Base-by-base conservation (phyloP, 2,113 vertebrate genomes). In the Actenoides lindsayi region DNA sequence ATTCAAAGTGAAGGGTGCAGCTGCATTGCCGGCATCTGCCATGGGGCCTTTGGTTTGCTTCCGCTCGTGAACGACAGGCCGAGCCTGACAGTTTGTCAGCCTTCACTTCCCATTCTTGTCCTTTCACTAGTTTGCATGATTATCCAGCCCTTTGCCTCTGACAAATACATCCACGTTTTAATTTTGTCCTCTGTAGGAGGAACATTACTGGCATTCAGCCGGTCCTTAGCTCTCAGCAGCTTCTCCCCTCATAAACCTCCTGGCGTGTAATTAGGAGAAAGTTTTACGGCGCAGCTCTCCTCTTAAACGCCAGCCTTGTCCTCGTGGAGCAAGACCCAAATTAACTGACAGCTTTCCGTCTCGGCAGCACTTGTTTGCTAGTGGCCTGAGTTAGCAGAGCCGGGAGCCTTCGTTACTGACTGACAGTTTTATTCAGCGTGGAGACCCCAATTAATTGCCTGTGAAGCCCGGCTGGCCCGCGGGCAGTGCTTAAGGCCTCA, bases 391-490 rank as follows among this genome's bases (percentile, higher is more conserved):
- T 60, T 53, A n/a, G 75, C 27, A 20, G 94, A 88, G 50, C 91
- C 35, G 3, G 88, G 51, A 96, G 73, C 39, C 76, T 57, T 63
- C 0, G 3, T 85, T 9, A 1, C 39, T 82, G 96, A 93, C 48
- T 86, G 97, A 69, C 95, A 78, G 94, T 42, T 94, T 68, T 87
- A 91, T 91, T 91, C 87, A 59, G 90, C 20, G 0, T 59, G 90
- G 94, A 95, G 94, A 95, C 93, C 96, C 91, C 15, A 35, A 50
- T 93, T 93, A 96, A 96, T 94, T 89, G 93, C 41, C 91, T 30
- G 23, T 83, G 88, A 95, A 91, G 73, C 95, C 31, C 5, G 64
- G 67, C 92, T 68, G 93, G 54, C 87, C 57, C 16, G 9, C 6
- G 23, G 94, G 78, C 25, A 13, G 30, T 4, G 15, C 3, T 3